Percentiles rank a stretch among this genome's conserved stretches.
Conservation (phyloP, 2,113 vertebrate species). For the Baryphthengus martii region DNA sequence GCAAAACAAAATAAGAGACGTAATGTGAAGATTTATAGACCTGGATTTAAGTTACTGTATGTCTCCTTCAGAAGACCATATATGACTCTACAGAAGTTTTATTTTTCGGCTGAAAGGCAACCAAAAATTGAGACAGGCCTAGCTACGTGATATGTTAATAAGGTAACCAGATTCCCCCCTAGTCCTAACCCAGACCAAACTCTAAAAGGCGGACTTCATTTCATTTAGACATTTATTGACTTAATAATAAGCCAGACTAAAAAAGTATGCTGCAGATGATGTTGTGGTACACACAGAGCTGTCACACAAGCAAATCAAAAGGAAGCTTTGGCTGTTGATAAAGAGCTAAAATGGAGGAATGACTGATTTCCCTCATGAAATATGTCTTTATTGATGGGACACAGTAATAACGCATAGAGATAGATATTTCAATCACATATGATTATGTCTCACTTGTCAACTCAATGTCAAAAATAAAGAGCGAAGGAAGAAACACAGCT, state of each 20-base stretch:
- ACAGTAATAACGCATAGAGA: background rate
- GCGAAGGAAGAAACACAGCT: background rate
- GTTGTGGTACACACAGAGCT: background rate
- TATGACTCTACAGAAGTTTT: background rate
- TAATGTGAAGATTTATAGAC: background rate
- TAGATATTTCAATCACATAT: slow-evolving; percentile 21
- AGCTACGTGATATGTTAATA: background rate
- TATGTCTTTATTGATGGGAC: slow-evolving; percentile 14
- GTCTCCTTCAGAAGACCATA: background rate
- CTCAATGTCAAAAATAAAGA: background rate
- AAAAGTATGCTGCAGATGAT: background rate
- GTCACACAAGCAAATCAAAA: background rate
- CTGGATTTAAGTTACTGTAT: background rate
- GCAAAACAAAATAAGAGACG: background rate
- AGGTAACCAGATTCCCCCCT: background rate
- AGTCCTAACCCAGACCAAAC: background rate
- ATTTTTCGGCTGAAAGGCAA: background rate
- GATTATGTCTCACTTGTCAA: slow-evolving; percentile 23
- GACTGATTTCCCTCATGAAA: background rate
- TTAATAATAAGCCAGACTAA: slow-evolving; percentile 19
- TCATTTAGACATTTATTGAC: slow-evolving; percentile 21
- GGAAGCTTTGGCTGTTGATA: background rate
- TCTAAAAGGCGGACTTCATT: background rate
- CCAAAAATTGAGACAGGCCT: background rate
- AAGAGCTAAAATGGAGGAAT: background rate